Evolutionary conservation across 2,888 invertebrate species (phyloP).

Genomic region (Thereva nobilitata): DNA sequence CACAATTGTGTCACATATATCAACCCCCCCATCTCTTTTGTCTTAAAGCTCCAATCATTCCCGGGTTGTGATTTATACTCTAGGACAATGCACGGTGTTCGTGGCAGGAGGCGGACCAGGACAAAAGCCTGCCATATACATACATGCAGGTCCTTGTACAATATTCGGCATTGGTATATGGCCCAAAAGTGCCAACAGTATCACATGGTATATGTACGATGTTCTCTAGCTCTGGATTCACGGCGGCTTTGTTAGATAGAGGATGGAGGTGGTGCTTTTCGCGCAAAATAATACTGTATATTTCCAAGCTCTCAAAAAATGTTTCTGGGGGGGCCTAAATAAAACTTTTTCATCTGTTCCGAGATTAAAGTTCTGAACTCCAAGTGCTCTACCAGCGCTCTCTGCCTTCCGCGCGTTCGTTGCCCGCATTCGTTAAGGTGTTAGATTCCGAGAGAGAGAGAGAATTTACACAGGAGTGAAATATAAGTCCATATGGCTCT

Average conservation of each 20-base stretch:
- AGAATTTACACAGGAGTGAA: constrained; percentile 22
- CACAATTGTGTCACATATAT: constrained; percentile 33
- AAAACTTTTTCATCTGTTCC: constrained; percentile 12
- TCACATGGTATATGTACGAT: constrained; percentile 14
- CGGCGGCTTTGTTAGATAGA: neutral
- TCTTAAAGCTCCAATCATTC: constrained; percentile 35
- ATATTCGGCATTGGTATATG: constrained; percentile 1
- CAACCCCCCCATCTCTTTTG: constrained; percentile 27
- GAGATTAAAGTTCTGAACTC: too few relatives aligned
- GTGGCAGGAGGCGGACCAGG: constrained; percentile 25
- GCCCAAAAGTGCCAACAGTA: constrained; percentile 17
- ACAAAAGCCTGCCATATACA: constrained; percentile 11
- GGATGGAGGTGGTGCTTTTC: neutral
- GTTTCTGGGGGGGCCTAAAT: constrained; percentile 10
- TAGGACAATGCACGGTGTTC: constrained; percentile 26
- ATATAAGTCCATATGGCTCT: constrained; percentile 10
- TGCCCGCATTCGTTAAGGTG: constrained; percentile 8
- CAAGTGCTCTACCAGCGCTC: neutral
- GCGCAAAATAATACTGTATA: constrained; percentile 21
- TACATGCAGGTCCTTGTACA: neutral
- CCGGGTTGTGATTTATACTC: constrained; percentile 29
- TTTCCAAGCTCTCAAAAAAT: constrained; percentile 21
- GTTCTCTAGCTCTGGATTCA: neutral
- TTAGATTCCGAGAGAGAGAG: constrained; percentile 21
- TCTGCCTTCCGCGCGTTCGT: neutral